Evolutionary conservation across 2,888 invertebrate species (phyloP).

Genomic region (Molorchus minor): DNA sequence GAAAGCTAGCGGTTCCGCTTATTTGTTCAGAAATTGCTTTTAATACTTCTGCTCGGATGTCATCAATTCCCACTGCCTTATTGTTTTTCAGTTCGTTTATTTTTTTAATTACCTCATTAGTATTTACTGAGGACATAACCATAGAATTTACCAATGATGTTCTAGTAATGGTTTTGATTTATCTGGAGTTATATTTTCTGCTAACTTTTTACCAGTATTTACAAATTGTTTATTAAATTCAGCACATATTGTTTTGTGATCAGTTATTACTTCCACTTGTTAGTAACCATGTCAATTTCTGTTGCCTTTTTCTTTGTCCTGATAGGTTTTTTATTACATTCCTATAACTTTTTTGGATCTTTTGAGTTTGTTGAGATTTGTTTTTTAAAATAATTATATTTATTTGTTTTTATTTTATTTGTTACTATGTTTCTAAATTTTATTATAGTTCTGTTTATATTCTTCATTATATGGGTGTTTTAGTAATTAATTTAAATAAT

Average conservation of each 20-base stretch:
- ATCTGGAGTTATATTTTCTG: background rate
- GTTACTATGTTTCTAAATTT: background rate
- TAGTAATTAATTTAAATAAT: background rate
- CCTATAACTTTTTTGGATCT: background rate
- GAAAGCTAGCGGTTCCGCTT: too few relatives aligned
- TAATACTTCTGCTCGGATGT: too few relatives aligned
- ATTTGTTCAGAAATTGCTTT: too few relatives aligned
- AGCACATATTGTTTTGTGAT: background rate
- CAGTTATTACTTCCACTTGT: background rate
- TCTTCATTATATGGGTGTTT: background rate
- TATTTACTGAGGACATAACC: background rate
- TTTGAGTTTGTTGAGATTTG: background rate
- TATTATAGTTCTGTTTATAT: background rate
- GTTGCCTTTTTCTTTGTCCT: background rate
- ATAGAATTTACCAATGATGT: background rate
- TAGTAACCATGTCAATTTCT: background rate
- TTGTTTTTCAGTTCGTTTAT: background rate
- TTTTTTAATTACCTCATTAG: background rate
- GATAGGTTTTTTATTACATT: background rate
- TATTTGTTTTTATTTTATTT: background rate
- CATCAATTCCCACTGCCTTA: too few relatives aligned
- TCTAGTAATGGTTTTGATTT: background rate
- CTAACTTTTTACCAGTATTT: background rate
- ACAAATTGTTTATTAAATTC: background rate
- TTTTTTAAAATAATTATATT: background rate